Base-by-base conservation (phyloP, 2,888 invertebrate genomes). In the Agrochola lota region DNA sequence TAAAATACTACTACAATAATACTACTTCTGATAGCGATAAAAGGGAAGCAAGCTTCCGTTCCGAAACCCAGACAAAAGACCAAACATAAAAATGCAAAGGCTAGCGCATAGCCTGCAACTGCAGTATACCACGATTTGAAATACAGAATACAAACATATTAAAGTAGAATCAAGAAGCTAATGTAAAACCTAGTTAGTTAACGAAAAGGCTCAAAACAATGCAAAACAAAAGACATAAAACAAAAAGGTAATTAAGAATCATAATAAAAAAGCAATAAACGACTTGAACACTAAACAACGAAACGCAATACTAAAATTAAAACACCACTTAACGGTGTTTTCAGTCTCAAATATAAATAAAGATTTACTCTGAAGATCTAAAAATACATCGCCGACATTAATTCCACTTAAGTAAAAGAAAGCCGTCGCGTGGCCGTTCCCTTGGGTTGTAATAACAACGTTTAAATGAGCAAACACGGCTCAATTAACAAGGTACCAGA, bases 401-500 rank as follows among this genome's bases (percentile, higher is more conserved):
- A 87, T 82, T 85, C 84, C 82, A 70, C 62, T 81, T 66, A 68
- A 77, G 77, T 67, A 81, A 84, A 87, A 81, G 69, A 75, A 83
- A 77, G 66, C 69, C 78, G 80, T 74, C 57, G 23, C 57, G 62
- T 74, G 26, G 55, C 11, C 70, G 68, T 71, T 72, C 63, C 35
- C 63, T 68, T 68, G 12, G 20, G 35, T 79, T 75, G 72, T 73
- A 81, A 82, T 80, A 86, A 81, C 80, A 81, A 73, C 63, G 55
- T 77, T 75, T 78, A 78, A 89, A 90, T 85, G 84, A 86, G 79
- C 79, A 83, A 82, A 85, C 84, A 88, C 79, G 74, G 84, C 78
- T 87, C 81, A 90, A 92, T 91, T 91, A 91, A 90, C 87, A 79
- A 80, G 79, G 77, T 76, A 85, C 83, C 83, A 83, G 88, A 88